A percentile compares a stretch with the other conserved stretches of the same genome.
These are phyloP conservation scores for Pristionchus mayeri DNA, from an alignment of 2,888 invertebrate species.

Conservation along the genomic window DNA sequence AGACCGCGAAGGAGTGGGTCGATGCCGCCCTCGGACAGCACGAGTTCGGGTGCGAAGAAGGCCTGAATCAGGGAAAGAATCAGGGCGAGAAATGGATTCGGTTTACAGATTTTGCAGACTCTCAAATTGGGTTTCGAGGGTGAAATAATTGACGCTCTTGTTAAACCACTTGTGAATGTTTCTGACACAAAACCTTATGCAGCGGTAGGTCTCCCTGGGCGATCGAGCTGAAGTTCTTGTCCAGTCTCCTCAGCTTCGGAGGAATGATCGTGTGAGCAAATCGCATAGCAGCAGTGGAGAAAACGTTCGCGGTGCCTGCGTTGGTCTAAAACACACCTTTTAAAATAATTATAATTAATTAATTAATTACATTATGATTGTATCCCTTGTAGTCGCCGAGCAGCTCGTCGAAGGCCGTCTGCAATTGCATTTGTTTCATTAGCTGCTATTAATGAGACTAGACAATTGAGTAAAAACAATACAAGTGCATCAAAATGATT, in stretches of 20 bases:
- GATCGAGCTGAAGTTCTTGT: constrained; percentile 79
- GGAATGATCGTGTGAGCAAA: constrained; percentile 98
- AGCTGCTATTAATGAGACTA: no score
- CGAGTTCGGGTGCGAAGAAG: constrained; percentile 95
- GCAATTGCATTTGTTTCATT: no score
- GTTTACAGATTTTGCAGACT: no score
- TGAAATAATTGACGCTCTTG: no score
- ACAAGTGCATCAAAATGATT: no score
- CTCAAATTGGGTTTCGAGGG: no score
- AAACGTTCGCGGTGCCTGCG: constrained; percentile 85
- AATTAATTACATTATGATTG: constrained; percentile 79
- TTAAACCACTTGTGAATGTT: no score
- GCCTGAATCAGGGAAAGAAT: constrained; percentile 81
- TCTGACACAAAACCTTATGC: constrained; percentile 79
- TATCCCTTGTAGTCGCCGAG: constrained; percentile 89
- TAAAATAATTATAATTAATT: not conserved
- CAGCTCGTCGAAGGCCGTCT: constrained; percentile 75
- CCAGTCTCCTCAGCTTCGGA: constrained; percentile 84
- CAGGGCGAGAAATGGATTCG: no score
- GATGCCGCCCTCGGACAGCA: constrained; percentile 96
- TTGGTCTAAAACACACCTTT: constrained; percentile 50
- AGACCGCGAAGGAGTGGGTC: constrained; percentile 91
- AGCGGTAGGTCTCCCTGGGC: constrained; percentile 90
- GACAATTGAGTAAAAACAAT: no score
- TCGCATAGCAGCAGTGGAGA: constrained; percentile 92